A percentile compares a stretch with the other conserved stretches of the same genome.
Conservation (phyloP, 2,113 vertebrate genomes). For the Cephalopterus ornatus region DNA sequence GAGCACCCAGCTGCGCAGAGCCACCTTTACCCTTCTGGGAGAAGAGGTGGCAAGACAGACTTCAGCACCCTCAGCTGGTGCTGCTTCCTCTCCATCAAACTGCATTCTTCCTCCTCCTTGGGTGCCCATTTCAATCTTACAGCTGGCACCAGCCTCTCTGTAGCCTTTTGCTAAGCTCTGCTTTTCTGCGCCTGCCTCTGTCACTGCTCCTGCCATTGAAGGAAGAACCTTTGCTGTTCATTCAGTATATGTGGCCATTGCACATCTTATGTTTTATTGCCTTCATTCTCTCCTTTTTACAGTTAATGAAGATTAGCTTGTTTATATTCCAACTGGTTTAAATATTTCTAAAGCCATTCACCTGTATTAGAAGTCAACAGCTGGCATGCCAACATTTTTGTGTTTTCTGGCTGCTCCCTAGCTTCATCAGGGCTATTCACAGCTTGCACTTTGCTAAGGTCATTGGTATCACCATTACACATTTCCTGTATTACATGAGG, state of each 20-base stretch:
- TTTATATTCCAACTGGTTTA: not conserved
- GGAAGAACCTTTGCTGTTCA: not conserved
- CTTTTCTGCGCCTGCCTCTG: not conserved
- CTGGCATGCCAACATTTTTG: not conserved
- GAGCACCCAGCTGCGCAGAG: not conserved
- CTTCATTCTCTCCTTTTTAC: not conserved
- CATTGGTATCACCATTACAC: not conserved
- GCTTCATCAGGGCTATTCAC: constrained; percentile 15
- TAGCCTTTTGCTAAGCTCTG: not conserved
- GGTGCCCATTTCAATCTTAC: not conserved
- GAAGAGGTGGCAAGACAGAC: not conserved
- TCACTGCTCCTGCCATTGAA: not conserved
- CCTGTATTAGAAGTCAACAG: constrained; percentile 23
- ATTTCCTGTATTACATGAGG: constrained; percentile 50
- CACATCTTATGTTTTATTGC: not conserved
- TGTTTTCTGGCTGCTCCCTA: not conserved
- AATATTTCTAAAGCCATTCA: constrained; percentile 21
- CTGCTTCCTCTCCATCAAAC: not conserved
- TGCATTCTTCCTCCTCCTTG: not conserved
- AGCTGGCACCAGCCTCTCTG: not conserved
- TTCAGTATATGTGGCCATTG: not conserved
- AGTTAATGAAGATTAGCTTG: not conserved
- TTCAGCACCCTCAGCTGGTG: not conserved
- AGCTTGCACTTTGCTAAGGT: constrained; percentile 31
- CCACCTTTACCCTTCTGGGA: not conserved